Percentiles rank a stretch among this genome's conserved stretches.
Evolutionary conservation across 2,113 vertebrate species (phyloP).

Genomic region (Rhabdornis inornatus): DNA sequence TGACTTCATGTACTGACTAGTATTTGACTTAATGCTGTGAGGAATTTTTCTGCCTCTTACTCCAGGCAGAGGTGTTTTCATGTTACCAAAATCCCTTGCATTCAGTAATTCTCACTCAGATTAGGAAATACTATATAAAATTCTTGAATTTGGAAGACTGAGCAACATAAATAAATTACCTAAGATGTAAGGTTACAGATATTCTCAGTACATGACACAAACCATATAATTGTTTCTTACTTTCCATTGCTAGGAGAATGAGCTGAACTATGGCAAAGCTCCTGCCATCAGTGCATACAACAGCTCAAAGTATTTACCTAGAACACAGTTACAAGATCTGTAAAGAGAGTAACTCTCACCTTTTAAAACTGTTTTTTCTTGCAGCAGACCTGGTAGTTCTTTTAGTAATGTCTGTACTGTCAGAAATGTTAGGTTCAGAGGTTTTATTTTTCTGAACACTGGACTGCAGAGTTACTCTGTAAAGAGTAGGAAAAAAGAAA

Average conservation of each 20-base stretch:
- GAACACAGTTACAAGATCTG: not conserved
- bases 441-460: conserved; percentile 85
- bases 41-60: not conserved
- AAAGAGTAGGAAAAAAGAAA: conserved; percentile 73
- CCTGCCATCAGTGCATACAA: not conserved
- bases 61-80: not conserved
- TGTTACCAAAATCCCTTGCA: not conserved
- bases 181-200: not conserved
- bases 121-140: not conserved
- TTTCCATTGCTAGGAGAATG: not conserved
- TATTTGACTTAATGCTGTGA: not conserved
- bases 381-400: conserved; percentile 86
- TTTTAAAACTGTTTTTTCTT: conserved; percentile 79
- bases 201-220: not conserved
- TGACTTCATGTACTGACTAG: not conserved
- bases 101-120: not conserved
- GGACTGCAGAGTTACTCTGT: conserved; percentile 87
- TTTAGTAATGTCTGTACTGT: conserved; percentile 83
- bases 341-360: conserved; percentile 73
- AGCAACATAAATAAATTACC: not conserved
- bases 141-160: not conserved
- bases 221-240: not conserved
- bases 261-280: not conserved
- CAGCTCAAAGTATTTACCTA: not conserved
- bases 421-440: conserved; percentile 81